phyloP scores from a whole-genome alignment of 1,140 invertebrate genomes.

The Gryon sp. region DNA sequence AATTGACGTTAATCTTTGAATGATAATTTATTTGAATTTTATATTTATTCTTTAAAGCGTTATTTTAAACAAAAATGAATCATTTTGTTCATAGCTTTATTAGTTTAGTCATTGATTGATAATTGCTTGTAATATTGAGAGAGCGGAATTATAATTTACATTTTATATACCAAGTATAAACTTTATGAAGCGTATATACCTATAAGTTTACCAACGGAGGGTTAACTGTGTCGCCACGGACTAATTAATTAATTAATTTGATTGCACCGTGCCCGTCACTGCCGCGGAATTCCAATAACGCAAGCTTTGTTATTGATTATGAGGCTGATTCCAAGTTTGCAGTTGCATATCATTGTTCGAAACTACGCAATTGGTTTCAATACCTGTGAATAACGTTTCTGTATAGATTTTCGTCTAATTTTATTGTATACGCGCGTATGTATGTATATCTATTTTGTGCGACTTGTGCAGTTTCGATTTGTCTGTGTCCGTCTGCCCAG shows the following conservation, averaged over 20 bases:
- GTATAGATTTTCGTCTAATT: slow-evolving; percentile 29
- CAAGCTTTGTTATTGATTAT: slow-evolving; percentile 48
- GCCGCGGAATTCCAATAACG: slow-evolving; percentile 45
- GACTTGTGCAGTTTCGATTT: too few relatives aligned
- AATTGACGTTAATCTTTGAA: too few relatives aligned
- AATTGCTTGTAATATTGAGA: too few relatives aligned
- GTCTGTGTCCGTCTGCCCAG: not conserved
- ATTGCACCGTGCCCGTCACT: slow-evolving; percentile 32
- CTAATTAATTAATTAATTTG: slow-evolving; percentile 46
- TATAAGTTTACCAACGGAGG: not conserved
- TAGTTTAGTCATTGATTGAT: too few relatives aligned
- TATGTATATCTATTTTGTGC: not conserved
- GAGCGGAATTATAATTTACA: too few relatives aligned
- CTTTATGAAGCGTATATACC: too few relatives aligned
- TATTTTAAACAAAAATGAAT: too few relatives aligned
- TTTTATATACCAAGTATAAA: too few relatives aligned
- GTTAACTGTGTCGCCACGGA: not conserved
- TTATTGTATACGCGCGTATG: not conserved
- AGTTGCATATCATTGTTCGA: slow-evolving; percentile 51
- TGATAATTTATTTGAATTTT: too few relatives aligned
- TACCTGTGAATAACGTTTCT: slow-evolving; percentile 20
- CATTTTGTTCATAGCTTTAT: too few relatives aligned
- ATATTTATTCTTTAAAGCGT: too few relatives aligned
- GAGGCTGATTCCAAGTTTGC: slow-evolving; percentile 42
- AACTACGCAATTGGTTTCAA: slow-evolving; percentile 27